These are phyloP conservation scores for Dendropsophus ebraccatus DNA, from an alignment of 2,113 vertebrate species.

Conservation along the genomic window DNA sequence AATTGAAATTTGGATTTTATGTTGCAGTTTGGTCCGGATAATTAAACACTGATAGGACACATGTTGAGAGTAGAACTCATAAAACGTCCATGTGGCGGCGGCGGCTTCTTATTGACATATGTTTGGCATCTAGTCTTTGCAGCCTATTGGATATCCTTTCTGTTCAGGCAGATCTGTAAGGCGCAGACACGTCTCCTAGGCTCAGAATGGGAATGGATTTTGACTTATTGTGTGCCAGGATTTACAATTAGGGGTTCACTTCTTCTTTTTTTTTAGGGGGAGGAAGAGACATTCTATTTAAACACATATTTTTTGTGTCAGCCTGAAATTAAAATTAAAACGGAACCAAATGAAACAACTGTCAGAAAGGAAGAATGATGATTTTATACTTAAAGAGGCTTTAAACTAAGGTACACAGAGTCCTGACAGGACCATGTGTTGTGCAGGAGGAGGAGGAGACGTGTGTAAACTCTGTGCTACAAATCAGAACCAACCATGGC, in stretches of 20 bases:
- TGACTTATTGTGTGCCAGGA: conserved; percentile 65
- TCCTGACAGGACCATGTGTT: neutral
- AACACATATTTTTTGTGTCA: conserved; percentile 64
- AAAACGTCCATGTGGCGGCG: conserved; percentile 64
- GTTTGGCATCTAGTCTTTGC: conserved; percentile 62
- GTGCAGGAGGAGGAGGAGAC: neutral
- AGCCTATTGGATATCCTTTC: conserved; percentile 65
- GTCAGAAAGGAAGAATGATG: conserved; percentile 44
- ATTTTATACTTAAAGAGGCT: neutral
- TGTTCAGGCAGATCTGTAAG: conserved; percentile 61
- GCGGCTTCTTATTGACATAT: conserved; percentile 62
- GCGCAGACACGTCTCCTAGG: conserved; percentile 60
- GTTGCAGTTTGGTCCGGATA: conserved; percentile 47
- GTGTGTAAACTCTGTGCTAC: neutral
- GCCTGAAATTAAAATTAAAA: conserved; percentile 49
- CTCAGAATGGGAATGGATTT: conserved; percentile 63
- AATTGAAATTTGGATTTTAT: conserved; percentile 57
- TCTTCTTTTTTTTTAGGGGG: conserved; percentile 55
- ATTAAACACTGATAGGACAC: conserved; percentile 60
- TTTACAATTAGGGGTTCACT: conserved; percentile 57
- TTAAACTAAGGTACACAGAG: neutral
- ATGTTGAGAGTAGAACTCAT: conserved; percentile 62
- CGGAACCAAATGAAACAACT: conserved; percentile 56
- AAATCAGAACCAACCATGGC: neutral
- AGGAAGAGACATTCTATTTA: conserved; percentile 53